A percentile compares a stretch with the other conserved stretches of the same genome.
phyloP scores from a whole-genome alignment of 2,113 vertebrate genomes.

The Pungitius pungitius region DNA sequence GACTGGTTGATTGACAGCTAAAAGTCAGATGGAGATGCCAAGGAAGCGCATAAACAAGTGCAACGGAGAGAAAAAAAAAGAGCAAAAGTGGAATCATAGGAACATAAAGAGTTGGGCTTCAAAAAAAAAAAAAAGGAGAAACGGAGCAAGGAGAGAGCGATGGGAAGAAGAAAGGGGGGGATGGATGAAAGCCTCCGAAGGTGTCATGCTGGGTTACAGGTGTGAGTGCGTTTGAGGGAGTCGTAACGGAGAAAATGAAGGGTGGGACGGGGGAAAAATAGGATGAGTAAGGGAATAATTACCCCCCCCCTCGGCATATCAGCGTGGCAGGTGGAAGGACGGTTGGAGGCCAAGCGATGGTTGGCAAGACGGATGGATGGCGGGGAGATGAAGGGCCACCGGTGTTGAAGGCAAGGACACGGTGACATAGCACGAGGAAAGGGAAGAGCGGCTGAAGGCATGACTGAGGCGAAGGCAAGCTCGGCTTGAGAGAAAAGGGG shows the following conservation, averaged over 20 bases:
- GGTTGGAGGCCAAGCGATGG: neutral
- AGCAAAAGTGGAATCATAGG: constrained; percentile 41
- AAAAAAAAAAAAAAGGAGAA: neutral
- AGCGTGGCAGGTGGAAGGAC: constrained; percentile 58
- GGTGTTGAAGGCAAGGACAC: constrained; percentile 49
- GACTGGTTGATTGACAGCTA: constrained; percentile 65
- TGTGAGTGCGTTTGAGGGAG: constrained; percentile 51
- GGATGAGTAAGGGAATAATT: constrained; percentile 60
- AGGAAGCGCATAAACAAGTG: constrained; percentile 54
- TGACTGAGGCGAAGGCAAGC: constrained; percentile 52
- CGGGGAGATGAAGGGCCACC: constrained; percentile 32
- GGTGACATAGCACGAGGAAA: constrained; percentile 20
- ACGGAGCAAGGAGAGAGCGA: constrained; percentile 5
- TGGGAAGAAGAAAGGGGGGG: constrained; percentile 20
- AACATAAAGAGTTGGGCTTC: constrained; percentile 35
- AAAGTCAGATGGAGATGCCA: constrained; percentile 53
- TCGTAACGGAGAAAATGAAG: constrained; percentile 13
- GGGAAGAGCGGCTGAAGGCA: constrained; percentile 16
- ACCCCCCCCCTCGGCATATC: constrained; percentile 61
- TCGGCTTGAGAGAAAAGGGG: constrained; percentile 37
- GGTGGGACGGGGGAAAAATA: constrained; percentile 1
- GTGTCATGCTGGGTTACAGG: constrained; percentile 69
- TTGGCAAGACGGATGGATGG: constrained; percentile 26
- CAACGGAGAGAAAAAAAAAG: constrained; percentile 14
- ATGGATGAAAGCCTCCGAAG: constrained; percentile 32